Conservation (phyloP, 2,888 invertebrate genomes). For the Drosophila birchii region DNA sequence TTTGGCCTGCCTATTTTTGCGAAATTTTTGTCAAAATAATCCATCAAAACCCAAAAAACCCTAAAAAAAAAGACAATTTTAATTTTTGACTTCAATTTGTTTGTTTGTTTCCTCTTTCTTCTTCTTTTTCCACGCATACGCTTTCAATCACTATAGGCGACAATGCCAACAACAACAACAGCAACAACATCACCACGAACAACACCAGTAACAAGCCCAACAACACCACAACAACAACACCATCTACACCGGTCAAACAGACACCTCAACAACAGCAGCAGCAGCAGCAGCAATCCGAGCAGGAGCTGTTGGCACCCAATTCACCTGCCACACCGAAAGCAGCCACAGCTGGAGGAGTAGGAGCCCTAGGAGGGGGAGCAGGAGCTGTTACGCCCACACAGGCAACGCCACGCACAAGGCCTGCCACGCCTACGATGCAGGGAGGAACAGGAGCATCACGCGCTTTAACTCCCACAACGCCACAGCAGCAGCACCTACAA, state of each 20-base stretch:
- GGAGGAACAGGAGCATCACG: constrained; percentile 25
- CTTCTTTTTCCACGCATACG: constrained; percentile 75
- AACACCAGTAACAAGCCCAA: constrained; percentile 57
- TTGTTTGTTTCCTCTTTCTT: constrained; percentile 75
- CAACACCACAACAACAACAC: constrained; percentile 59
- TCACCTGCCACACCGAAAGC: constrained; percentile 65
- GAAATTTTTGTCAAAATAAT: constrained; percentile 32
- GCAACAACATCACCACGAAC: constrained; percentile 54
- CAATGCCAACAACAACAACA: constrained; percentile 68
- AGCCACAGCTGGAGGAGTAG: constrained; percentile 46
- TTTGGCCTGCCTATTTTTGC: constrained; percentile 69
- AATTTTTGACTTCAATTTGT: constrained; percentile 77
- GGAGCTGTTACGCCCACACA: constrained; percentile 34
- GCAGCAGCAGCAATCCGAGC: constrained; percentile 47
- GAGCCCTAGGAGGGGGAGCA: constrained; percentile 32
- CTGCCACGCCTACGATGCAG: constrained; percentile 64
- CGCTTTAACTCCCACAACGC: constrained; percentile 42
- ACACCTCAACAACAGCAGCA: constrained; percentile 54
- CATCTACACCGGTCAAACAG: constrained; percentile 74
- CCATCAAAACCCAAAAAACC: constrained; percentile 1
- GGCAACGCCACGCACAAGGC: constrained; percentile 53
- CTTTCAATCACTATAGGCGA: constrained; percentile 74
- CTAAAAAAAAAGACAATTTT: constrained; percentile 54
- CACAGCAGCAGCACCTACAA: constrained; percentile 51
- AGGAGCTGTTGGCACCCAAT: constrained; percentile 48